Evolutionary conservation across 2,888 invertebrate genomes (phyloP).

Genomic region (Synanthedon formicaeformis): DNA sequence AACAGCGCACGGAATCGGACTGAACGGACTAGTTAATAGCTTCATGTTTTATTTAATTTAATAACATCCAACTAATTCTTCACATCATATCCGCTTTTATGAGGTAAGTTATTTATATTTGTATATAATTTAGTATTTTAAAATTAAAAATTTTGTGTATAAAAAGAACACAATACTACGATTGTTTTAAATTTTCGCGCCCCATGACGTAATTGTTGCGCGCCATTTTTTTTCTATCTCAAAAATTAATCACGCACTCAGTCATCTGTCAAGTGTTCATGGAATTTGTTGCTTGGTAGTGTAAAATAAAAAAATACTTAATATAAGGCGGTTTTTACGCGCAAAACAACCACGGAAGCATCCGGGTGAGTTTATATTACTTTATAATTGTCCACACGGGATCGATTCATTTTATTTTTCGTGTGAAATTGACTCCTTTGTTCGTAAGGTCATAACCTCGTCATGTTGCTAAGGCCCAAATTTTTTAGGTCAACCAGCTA

Average conservation of each 20-base stretch:
- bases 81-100: neutral
- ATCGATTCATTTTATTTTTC: slow-evolving; percentile 15
- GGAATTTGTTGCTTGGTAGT: slow-evolving; percentile 38
- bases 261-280: slow-evolving; percentile 49
- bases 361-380: slow-evolving; percentile 53
- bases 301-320: slow-evolving; percentile 36
- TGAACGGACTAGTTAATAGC: slow-evolving; percentile 22
- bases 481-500: slow-evolving; percentile 53
- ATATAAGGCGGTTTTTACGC: slow-evolving; percentile 40
- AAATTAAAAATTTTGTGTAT: too few relatives aligned
- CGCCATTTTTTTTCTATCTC: slow-evolving; percentile 37
- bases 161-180: slow-evolving; percentile 24
- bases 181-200: slow-evolving; percentile 53
- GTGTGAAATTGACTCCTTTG: slow-evolving; percentile 17
- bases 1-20: slow-evolving; percentile 55
- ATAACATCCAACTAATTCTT: neutral
- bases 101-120: neutral
- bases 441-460: slow-evolving; percentile 29
- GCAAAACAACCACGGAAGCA: slow-evolving; percentile 55
- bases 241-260: slow-evolving; percentile 23
- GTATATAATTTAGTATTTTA: neutral
- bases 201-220: slow-evolving; percentile 51
- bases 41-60: neutral
- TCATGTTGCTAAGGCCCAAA: slow-evolving; percentile 16
- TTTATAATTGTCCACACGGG: slow-evolving; percentile 10